Percentiles rank a stretch among this genome's conserved stretches.
Conservation (phyloP, 2,888 invertebrate genomes). For the Dasypolia templi region DNA sequence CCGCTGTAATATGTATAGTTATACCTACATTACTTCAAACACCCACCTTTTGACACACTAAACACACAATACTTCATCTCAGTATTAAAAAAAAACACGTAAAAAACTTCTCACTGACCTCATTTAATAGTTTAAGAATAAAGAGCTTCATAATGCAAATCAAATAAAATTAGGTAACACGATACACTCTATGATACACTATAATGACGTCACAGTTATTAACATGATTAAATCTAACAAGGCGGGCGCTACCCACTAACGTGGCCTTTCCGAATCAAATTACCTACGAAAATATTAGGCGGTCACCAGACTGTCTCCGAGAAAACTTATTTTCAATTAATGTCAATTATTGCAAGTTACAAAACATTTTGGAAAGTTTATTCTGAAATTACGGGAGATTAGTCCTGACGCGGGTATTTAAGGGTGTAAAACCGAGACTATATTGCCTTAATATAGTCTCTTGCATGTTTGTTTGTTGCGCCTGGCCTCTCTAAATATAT, state of each 20-base stretch:
- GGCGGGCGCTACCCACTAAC: slow-evolving; percentile 39
- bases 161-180: slow-evolving; percentile 18
- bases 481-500: no score
- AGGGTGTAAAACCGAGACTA: no score
- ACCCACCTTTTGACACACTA: no score
- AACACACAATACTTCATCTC: neutral
- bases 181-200: slow-evolving; percentile 30
- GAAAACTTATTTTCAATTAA: neutral
- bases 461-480: no score
- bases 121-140: slow-evolving; percentile 7
- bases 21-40: neutral
- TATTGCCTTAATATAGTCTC: no score
- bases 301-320: neutral
- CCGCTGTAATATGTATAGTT: neutral
- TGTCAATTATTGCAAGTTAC: no score
- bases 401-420: no score
- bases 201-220: slow-evolving; percentile 58
- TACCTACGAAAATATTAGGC: slow-evolving; percentile 46
- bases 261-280: slow-evolving; percentile 43
- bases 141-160: slow-evolving; percentile 16
- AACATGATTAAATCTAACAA: slow-evolving; percentile 55
- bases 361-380: no score
- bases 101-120: neutral
- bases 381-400: no score
- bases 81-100: neutral